Percentiles rank a stretch among this genome's conserved stretches.
Evolutionary conservation across 2,797 vertebrate species (phyloP).

Genomic region (Melanogrammus aeglefinus): DNA sequence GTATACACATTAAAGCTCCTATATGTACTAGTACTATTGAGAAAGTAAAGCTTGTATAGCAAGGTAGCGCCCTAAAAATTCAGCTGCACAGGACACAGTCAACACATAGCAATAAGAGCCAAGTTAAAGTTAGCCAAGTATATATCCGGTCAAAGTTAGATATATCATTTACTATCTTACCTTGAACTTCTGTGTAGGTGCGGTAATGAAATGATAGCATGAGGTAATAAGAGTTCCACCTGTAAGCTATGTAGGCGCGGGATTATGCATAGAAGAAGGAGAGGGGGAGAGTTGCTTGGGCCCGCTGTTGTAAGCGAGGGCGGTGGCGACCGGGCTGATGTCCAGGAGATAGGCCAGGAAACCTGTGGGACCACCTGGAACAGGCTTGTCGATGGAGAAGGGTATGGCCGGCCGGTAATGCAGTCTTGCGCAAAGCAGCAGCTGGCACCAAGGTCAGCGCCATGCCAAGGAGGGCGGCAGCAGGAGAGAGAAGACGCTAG

Average conservation of each 20-base stretch:
- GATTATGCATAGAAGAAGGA: too few relatives aligned
- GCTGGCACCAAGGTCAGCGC: conserved; percentile 78
- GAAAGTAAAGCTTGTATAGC: not conserved
- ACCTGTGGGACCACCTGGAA: conserved; percentile 80
- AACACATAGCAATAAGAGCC: not conserved
- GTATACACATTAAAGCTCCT: not conserved
- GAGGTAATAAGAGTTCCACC: conserved; percentile 34
- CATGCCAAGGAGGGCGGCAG: conserved; percentile 81
- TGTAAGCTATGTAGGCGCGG: conserved; percentile 87
- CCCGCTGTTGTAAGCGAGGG: conserved; percentile 71
- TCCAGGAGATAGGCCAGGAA: conserved; percentile 82
- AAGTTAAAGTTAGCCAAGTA: not conserved
- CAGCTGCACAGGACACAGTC: not conserved
- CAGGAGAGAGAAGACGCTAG: conserved; percentile 80
- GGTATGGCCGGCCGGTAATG: conserved; percentile 77
- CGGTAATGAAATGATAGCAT: not conserved
- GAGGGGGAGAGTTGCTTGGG: conserved; percentile 68
- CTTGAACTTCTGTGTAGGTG: not conserved
- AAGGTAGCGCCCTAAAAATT: not conserved
- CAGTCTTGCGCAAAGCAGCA: conserved; percentile 85
- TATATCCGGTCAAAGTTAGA: not conserved
- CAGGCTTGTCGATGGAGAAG: conserved; percentile 79
- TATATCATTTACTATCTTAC: not conserved
- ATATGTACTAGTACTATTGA: not conserved
- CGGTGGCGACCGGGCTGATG: conserved; percentile 83